These are phyloP conservation scores for Dysmachus trigonus DNA, from an alignment of 2,888 invertebrate genomes.

Conservation along the genomic window DNA sequence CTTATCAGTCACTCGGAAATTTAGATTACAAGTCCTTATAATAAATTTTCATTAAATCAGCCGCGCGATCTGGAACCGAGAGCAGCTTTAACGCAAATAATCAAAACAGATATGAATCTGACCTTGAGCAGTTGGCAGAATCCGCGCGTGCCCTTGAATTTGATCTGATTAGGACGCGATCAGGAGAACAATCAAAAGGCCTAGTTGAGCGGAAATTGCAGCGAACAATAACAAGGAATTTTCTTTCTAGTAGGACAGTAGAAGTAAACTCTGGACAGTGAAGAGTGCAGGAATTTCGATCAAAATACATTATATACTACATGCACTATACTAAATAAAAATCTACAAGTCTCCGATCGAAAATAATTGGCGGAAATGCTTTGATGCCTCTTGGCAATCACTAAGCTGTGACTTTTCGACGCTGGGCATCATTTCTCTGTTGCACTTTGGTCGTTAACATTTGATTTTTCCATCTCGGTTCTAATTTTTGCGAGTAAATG, in stretches of 20 bases:
- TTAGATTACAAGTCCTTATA: neutral
- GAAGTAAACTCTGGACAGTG: neutral
- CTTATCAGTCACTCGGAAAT: neutral
- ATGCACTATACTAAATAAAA: neutral
- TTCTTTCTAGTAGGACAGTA: no score
- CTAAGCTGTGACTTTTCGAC: constrained; percentile 17
- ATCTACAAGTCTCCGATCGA: neutral
- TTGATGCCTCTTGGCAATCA: constrained; percentile 43
- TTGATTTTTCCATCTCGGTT: neutral
- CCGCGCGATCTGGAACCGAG: neutral
- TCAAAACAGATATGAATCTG: neutral
- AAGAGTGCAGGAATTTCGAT: neutral
- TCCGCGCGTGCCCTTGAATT: constrained; percentile 6
- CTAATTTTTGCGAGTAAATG: neutral
- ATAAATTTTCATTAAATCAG: neutral
- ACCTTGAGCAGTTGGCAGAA: neutral
- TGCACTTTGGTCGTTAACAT: constrained; percentile 31
- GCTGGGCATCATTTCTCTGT: neutral
- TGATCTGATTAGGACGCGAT: constrained; percentile 11
- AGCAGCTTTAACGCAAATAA: neutral
- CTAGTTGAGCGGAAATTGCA: neutral
- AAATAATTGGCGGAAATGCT: constrained; percentile 47
- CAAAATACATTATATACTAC: neutral
- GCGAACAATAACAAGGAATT: neutral
- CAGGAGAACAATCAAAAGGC: neutral